Base-by-base conservation (phyloP, 2,888 invertebrate genomes). In the Lobophora halterata region DNA sequence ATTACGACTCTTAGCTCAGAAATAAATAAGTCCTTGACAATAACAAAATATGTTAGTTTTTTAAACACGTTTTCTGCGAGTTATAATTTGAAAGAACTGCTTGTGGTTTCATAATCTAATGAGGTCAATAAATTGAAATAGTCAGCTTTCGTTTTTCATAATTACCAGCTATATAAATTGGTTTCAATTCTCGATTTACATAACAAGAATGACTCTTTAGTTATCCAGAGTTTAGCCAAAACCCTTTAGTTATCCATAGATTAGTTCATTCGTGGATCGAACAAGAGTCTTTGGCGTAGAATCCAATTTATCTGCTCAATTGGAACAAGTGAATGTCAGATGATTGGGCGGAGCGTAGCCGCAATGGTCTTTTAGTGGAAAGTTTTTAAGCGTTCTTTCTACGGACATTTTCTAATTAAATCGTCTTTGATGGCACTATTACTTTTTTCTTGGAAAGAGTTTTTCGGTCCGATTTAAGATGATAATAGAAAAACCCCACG, bases 301-400 rank as follows among this genome's bases (percentile, higher is more conserved):
- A 69, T 66, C 60, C 63, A 68, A 67, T 69, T 68, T 69, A 57
- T 57, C 53, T 49, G 45, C 45, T 51, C 61, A 55, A 59, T 58
- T 55, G 58, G 55, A 61, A 63, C 55, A 58, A 62, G 58, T 59
- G 54, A 61, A 66, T 56, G 44, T 53, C 36, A 53, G 52, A 58
- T 66, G 66, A 65, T 68, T 66, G 63, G 56, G 51, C 54, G 45
- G 48, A 49, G 55, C 52, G 46, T 34, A 49, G 50, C 54, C 49
- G 48, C 56, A 46, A 50, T 47, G 52, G 48, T 50, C 52, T 55
- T 42, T 36, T 23, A 33, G 18, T 30, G 32, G 33, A 32, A 12
- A 25, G 23, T 30, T 32, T 34, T 42, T 29, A 29, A 43, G 33
- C 33, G 11, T 16, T 36, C 14, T 8, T 29, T 26, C 17, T 16